phyloP scores from a whole-genome alignment of 2,797 vertebrate species.

The Setipinna tenuifilis region DNA sequence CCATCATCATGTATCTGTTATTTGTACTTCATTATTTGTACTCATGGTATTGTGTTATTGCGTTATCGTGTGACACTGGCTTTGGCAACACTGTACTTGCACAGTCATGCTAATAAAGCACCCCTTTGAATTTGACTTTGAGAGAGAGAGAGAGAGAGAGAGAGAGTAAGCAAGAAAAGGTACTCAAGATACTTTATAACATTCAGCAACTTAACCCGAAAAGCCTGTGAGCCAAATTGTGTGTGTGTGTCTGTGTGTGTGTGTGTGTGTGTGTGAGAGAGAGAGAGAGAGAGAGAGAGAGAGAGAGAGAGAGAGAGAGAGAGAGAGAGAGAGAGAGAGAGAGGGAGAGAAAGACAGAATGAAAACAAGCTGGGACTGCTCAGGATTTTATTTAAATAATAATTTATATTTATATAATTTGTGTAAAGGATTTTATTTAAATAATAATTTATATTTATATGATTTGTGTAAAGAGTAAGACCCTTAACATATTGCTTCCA shows the following conservation, averaged over 20 bases:
- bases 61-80: too few species aligned
- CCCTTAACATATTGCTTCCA: neutral
- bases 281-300: neutral
- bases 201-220: neutral
- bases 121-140: too few species aligned
- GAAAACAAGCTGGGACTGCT: neutral
- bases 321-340: neutral
- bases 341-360: neutral
- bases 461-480: neutral
- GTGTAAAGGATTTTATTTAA: too few species aligned
- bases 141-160: neutral
- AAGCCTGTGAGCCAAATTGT: neutral
- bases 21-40: too few species aligned
- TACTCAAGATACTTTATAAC: neutral
- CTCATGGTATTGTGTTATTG: too few species aligned
- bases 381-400: conserved; percentile 14
- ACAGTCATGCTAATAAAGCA: too few species aligned
- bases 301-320: too few species aligned
- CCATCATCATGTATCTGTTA: too few species aligned
- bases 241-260: neutral
- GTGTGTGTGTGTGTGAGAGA: neutral
- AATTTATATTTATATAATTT: too few species aligned
- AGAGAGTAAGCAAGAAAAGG: neutral
- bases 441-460: too few species aligned
- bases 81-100: too few species aligned